Conservation (phyloP, 2,888 invertebrate species). For the Trachelus iudaicus region DNA sequence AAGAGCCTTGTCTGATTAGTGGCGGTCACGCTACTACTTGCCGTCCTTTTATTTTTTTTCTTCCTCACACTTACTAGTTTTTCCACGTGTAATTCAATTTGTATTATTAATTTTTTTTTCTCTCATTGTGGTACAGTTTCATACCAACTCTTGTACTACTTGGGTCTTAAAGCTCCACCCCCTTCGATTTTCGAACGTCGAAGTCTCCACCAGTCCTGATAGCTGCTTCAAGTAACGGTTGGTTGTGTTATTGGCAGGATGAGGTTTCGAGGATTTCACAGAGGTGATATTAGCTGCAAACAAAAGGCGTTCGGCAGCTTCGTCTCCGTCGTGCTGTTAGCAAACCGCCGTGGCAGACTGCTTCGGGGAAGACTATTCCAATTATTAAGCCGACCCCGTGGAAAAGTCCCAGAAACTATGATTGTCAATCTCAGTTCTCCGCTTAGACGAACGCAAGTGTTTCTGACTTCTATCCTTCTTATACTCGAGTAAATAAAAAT, state of each 20-base stretch:
- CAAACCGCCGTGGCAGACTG: background rate
- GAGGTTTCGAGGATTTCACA: background rate
- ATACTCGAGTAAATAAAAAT: background rate
- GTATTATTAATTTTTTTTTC: background rate
- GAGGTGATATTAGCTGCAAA: background rate
- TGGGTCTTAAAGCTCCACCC: background rate
- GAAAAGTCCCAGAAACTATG: conserved; percentile 41
- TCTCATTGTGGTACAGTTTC: background rate
- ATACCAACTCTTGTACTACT: background rate
- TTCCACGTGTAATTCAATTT: background rate
- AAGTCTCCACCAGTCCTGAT: background rate
- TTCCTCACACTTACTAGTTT: background rate
- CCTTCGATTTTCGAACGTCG: background rate
- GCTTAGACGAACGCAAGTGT: background rate
- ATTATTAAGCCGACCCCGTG: conserved; percentile 37
- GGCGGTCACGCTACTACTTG: background rate
- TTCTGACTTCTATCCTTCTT: background rate
- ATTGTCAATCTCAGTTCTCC: conserved; percentile 37
- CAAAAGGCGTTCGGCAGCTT: background rate
- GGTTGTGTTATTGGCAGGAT: background rate
- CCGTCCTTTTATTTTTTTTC: background rate
- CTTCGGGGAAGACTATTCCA: conserved; percentile 37
- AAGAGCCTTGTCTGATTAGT: background rate
- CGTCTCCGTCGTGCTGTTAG: background rate
- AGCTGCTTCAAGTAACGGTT: background rate